Evolutionary conservation across 2,888 invertebrate genomes (phyloP).

Genomic region (Nasonovia ribisnigri): DNA sequence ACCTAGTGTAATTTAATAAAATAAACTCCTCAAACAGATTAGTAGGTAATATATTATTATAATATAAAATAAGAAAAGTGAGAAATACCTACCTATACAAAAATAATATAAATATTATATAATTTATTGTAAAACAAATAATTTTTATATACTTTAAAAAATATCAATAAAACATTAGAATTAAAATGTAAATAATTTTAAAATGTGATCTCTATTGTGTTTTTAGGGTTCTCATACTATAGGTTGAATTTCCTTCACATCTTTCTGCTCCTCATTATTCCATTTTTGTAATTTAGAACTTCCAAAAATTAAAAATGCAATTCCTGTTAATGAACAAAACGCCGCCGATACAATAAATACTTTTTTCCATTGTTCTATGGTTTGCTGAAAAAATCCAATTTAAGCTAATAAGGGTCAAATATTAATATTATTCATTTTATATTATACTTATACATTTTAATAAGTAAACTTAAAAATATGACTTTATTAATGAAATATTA

Average conservation of each 20-base stretch:
- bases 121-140: neutral
- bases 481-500: neutral
- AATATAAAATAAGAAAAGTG: neutral
- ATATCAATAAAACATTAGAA: neutral
- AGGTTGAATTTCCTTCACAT: constrained; percentile 14
- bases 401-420: neutral
- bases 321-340: constrained; percentile 73
- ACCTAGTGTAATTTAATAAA: neutral
- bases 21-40: neutral
- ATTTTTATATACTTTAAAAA: neutral
- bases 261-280: constrained; percentile 70
- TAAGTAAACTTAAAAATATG: neutral
- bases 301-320: constrained; percentile 73
- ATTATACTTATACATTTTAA: neutral
- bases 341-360: constrained; percentile 74
- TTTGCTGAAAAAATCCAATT: constrained; percentile 72
- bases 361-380: constrained; percentile 75
- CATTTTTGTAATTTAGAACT: constrained; percentile 75
- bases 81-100: neutral
- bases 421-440: neutral
- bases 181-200: neutral
- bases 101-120: neutral
- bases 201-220: neutral
- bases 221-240: neutral
- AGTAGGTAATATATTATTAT: neutral